Evolutionary conservation across 1,140 invertebrate species (phyloP).

Genomic region (Oncopodura yosiiana): DNA sequence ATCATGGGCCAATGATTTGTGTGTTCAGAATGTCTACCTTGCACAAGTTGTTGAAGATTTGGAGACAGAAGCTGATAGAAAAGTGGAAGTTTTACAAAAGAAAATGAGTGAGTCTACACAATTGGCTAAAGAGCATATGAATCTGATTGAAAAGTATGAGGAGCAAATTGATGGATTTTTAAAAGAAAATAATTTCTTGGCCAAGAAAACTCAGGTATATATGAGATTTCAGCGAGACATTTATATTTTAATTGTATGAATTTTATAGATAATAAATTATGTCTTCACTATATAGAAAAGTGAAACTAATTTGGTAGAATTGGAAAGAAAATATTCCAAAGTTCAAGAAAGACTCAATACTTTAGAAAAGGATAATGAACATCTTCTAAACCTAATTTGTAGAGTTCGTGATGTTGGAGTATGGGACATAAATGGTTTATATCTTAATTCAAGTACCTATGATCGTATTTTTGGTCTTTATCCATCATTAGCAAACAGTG

Average conservation of each 20-base stretch:
- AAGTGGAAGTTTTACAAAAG: constrained; percentile 17
- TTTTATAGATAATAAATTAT: neutral
- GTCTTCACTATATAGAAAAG: neutral
- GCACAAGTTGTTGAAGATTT: constrained; percentile 26
- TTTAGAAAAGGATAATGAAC: constrained; percentile 21
- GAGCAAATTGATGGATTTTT: constrained; percentile 25
- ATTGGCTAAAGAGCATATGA: constrained; percentile 26
- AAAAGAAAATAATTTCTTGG: constrained; percentile 7
- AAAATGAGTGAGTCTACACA: constrained; percentile 27
- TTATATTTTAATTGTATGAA: neutral
- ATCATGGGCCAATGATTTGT: constrained; percentile 13
- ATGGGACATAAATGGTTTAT: constrained; percentile 29
- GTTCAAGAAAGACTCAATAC: constrained; percentile 4
- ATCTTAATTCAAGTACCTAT: constrained; percentile 19
- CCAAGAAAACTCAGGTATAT: constrained; percentile 8
- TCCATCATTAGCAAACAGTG: constrained; percentile 24
- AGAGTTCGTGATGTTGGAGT: constrained; percentile 27
- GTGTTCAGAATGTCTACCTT: constrained; percentile 15
- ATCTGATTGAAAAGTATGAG: constrained; percentile 30
- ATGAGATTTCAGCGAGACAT: neutral
- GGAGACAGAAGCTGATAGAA: constrained; percentile 27
- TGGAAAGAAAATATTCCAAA: constrained; percentile 4
- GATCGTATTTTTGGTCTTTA: constrained; percentile 30
- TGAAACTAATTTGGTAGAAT: constrained; percentile 1
- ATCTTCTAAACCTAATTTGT: constrained; percentile 11